Conservation (phyloP, 2,797 vertebrate genomes). For the Mormyrus proboscirostris region DNA sequence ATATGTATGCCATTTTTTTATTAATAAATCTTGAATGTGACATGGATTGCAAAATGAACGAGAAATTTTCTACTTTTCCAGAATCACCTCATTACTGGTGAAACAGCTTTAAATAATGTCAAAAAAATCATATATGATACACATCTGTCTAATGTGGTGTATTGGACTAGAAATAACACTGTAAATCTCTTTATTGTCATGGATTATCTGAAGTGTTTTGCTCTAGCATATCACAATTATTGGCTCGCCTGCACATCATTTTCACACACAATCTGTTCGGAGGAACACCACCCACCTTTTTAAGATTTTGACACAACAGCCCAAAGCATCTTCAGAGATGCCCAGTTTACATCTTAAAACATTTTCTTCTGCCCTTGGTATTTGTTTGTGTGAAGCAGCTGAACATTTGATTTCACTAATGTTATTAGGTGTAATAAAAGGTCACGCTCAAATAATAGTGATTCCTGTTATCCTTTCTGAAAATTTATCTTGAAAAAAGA, state of each 20-base stretch:
- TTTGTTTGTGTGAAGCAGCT: slow-evolving; percentile 26
- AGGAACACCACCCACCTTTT: neutral
- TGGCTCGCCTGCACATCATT: neutral
- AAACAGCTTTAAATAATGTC: neutral
- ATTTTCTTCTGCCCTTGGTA: slow-evolving; percentile 18
- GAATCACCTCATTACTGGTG: neutral
- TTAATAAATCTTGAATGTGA: neutral
- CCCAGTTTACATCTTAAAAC: neutral
- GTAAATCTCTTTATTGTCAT: neutral
- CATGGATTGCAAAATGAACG: neutral
- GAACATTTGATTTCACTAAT: slow-evolving; percentile 38
- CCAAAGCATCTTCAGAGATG: neutral
- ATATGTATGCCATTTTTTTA: slow-evolving; percentile 18
- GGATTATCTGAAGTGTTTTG: neutral
- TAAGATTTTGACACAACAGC: slow-evolving; percentile 7
- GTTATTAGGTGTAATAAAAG: slow-evolving; percentile 39
- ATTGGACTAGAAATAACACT: neutral
- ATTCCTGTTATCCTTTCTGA: slow-evolving; percentile 14
- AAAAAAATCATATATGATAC: neutral
- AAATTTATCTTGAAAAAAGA: slow-evolving; percentile 22
- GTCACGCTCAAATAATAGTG: slow-evolving; percentile 17
- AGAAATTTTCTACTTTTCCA: neutral
- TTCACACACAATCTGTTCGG: neutral
- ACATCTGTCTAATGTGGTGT: neutral
- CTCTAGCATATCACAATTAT: neutral